Conservation (phyloP, 2,113 vertebrate genomes). For the Lutjanus erythropterus region DNA sequence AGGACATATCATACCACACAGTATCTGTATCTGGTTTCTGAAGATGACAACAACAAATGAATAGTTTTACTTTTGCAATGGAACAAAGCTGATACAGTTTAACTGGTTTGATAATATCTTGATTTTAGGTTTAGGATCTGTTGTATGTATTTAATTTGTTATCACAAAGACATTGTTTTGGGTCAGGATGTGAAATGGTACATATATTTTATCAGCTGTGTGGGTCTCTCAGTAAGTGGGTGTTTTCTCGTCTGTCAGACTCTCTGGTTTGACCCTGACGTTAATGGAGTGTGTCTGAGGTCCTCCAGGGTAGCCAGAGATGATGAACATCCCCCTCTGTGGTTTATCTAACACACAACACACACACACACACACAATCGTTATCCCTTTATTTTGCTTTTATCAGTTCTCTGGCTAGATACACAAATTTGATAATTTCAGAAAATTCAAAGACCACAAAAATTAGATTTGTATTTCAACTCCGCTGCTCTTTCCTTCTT, state of each 20-base stretch:
- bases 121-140: background rate
- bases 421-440: background rate
- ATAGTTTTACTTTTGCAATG: no score
- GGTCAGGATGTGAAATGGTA: background rate
- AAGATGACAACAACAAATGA: no score
- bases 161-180: background rate
- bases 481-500: background rate
- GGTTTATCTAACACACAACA: slow-evolving; percentile 9
- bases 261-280: slow-evolving; percentile 51
- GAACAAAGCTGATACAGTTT: no score
- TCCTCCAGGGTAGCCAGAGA: slow-evolving; percentile 57
- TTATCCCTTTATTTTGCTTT: background rate
- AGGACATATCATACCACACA: no score
- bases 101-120: no score
- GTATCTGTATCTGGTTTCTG: background rate
- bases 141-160: background rate
- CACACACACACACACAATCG: slow-evolving; percentile 5
- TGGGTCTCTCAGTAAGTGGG: slow-evolving; percentile 19
- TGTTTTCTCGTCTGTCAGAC: slow-evolving; percentile 46
- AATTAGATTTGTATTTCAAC: background rate
- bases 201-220: slow-evolving; percentile 4
- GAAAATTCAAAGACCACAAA: background rate
- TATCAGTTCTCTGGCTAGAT: background rate
- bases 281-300: slow-evolving; percentile 69
- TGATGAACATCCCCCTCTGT: slow-evolving; percentile 40